Evolutionary conservation across 1,140 invertebrate genomes (phyloP).

Genomic region (Sinella curviseta): DNA sequence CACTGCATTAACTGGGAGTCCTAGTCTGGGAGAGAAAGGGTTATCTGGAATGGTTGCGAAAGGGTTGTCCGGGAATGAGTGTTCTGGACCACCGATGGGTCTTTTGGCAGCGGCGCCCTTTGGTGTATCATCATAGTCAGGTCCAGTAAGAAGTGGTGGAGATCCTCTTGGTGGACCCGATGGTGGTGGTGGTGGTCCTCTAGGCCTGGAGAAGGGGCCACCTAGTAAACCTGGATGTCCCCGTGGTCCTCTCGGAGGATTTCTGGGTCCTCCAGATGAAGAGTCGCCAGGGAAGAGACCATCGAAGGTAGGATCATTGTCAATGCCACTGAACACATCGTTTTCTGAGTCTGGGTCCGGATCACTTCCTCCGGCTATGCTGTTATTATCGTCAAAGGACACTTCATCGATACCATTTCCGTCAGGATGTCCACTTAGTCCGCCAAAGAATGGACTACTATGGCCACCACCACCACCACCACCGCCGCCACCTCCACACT

Average conservation of each 20-base stretch:
- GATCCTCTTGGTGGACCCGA: neutral
- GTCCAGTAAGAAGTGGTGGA: neutral
- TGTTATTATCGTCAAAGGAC: neutral
- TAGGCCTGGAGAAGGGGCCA: too few species aligned
- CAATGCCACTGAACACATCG: neutral
- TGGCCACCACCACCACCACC: neutral
- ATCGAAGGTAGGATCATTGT: neutral
- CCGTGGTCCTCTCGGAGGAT: neutral
- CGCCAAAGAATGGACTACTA: constrained; percentile 13
- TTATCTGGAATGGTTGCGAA: constrained; percentile 1
- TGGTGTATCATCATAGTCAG: neutral
- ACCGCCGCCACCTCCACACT: constrained; percentile 21
- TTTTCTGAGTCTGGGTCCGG: neutral
- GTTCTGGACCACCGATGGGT: neutral
- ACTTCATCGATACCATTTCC: neutral
- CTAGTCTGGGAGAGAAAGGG: neutral
- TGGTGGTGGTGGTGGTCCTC: neutral
- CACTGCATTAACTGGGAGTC: neutral
- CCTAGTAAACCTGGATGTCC: neutral
- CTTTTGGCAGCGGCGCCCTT: neutral
- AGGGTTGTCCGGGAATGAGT: constrained; percentile 5
- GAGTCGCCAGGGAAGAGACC: neutral
- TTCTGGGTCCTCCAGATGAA: neutral
- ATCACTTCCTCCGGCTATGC: neutral
- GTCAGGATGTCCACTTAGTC: neutral